Evolutionary conservation across 2,797 vertebrate species (phyloP).

Genomic region (Tangara arthus): DNA sequence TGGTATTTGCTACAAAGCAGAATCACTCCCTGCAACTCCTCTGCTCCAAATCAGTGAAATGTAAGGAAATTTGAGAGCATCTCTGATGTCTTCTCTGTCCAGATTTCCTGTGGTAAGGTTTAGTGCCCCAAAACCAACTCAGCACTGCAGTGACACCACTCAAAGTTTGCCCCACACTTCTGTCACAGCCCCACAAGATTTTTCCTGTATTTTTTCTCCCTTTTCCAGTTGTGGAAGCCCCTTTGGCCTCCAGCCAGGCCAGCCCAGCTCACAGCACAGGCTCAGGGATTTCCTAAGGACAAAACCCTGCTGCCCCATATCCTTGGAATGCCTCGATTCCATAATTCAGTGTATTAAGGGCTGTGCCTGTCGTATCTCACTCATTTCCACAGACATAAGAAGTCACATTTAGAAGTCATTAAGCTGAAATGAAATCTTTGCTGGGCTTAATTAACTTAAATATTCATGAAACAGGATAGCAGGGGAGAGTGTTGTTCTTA

Average conservation of each 20-base stretch:
- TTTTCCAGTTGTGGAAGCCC: background rate
- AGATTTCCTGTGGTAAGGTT: background rate
- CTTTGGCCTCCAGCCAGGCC: background rate
- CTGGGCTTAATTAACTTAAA: conserved; percentile 74
- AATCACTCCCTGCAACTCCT: background rate
- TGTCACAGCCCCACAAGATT: background rate
- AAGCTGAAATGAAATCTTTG: conserved; percentile 68
- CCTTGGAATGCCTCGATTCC: background rate
- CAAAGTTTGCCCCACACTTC: background rate
- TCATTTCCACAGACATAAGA: conserved; percentile 57
- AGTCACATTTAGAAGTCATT: conserved; percentile 71
- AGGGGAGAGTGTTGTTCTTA: conserved; percentile 65
- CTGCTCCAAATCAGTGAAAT: background rate
- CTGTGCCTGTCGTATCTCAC: conserved; percentile 44
- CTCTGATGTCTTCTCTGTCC: background rate
- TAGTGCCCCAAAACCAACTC: background rate
- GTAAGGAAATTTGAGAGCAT: accelerated
- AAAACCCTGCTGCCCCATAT: background rate
- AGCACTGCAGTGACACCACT: background rate
- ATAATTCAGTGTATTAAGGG: conserved; percentile 55
- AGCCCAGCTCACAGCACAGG: background rate
- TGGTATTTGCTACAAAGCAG: background rate
- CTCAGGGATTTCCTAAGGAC: background rate
- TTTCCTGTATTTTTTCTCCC: background rate
- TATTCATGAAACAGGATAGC: conserved; percentile 64